A percentile compares a stretch with the other conserved stretches of the same genome.
Evolutionary conservation across 1,140 invertebrate species (phyloP).

Genomic region (Gryon sp.): DNA sequence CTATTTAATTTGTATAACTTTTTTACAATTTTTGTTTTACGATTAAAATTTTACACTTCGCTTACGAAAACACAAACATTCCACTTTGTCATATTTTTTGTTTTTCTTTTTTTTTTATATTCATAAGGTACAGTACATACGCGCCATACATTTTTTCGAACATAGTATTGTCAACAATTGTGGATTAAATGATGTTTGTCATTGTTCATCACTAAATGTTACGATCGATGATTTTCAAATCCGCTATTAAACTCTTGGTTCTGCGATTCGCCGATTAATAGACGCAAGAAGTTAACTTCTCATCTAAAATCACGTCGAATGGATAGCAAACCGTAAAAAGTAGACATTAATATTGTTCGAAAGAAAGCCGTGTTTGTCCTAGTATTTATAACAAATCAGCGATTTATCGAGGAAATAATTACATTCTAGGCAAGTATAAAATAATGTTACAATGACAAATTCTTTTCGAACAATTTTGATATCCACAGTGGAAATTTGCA

Average conservation of each 20-base stretch:
- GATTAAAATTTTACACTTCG: slow-evolving; percentile 52
- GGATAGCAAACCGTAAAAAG: background rate
- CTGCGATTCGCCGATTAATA: slow-evolving; percentile 50
- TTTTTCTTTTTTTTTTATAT: slow-evolving; percentile 22
- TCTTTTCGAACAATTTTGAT: slow-evolving; percentile 1
- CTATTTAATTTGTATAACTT: slow-evolving; percentile 12
- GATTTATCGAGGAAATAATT: slow-evolving; percentile 9
- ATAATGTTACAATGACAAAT: slow-evolving; percentile 12
- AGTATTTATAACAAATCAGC: no score
- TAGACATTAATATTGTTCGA: background rate
- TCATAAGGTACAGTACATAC: slow-evolving; percentile 61
- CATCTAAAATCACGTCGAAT: slow-evolving; percentile 9
- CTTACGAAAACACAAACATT: slow-evolving; percentile 61
- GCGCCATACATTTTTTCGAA: slow-evolving; percentile 61
- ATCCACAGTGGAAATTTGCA: background rate
- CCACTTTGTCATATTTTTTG: slow-evolving; percentile 33
- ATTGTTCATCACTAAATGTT: slow-evolving; percentile 47
- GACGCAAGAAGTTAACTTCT: slow-evolving; percentile 38
- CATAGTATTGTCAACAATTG: slow-evolving; percentile 67
- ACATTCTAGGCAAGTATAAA: slow-evolving; percentile 16
- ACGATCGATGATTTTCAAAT: slow-evolving; percentile 48
- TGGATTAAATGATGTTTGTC: slow-evolving; percentile 62
- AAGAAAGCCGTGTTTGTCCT: no score
- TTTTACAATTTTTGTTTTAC: slow-evolving; percentile 53
- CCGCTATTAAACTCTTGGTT: slow-evolving; percentile 41